A percentile compares a stretch with the other conserved stretches of the same genome.
phyloP scores from a whole-genome alignment of 2,888 invertebrate species.

The Acronicta leporina region DNA sequence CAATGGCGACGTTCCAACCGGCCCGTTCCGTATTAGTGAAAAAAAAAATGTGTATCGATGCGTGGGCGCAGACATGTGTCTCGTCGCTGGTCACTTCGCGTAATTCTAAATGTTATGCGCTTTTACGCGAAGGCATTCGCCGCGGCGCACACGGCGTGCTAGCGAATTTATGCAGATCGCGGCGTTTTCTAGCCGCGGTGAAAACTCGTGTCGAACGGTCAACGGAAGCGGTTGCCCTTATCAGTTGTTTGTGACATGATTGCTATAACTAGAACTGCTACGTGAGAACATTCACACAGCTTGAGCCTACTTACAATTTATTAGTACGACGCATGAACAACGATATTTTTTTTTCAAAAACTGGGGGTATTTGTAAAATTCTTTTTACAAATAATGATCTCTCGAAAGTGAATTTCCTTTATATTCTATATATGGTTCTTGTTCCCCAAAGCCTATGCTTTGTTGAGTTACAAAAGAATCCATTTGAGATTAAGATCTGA shows the following conservation, averaged over 20 bases:
- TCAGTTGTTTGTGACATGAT: slow-evolving; percentile 79
- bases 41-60: slow-evolving; percentile 66
- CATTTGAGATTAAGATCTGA: neutral
- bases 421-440: no score
- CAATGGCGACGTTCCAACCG: slow-evolving; percentile 69
- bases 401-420: slow-evolving; percentile 2
- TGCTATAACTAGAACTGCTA: slow-evolving; percentile 66
- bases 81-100: slow-evolving; percentile 56
- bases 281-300: slow-evolving; percentile 74
- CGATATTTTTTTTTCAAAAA: slow-evolving; percentile 2
- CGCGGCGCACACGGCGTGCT: slow-evolving; percentile 44
- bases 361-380: neutral
- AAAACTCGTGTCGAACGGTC: slow-evolving; percentile 68
- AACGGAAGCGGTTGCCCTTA: slow-evolving; percentile 82
- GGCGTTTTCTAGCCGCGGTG: slow-evolving; percentile 64
- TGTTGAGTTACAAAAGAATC: neutral
- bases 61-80: slow-evolving; percentile 65
- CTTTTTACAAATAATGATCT: neutral
- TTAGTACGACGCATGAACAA: slow-evolving; percentile 19
- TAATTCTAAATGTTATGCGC: slow-evolving; percentile 67
- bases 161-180: slow-evolving; percentile 57
- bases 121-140: slow-evolving; percentile 68
- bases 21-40: slow-evolving; percentile 69
- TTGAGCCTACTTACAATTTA: slow-evolving; percentile 42
- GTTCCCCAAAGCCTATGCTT: no score